Evolutionary conservation across 2,797 vertebrate genomes (phyloP), one percentile per base, ranked within the genome.

Genomic region (Mus spretus): DNA sequence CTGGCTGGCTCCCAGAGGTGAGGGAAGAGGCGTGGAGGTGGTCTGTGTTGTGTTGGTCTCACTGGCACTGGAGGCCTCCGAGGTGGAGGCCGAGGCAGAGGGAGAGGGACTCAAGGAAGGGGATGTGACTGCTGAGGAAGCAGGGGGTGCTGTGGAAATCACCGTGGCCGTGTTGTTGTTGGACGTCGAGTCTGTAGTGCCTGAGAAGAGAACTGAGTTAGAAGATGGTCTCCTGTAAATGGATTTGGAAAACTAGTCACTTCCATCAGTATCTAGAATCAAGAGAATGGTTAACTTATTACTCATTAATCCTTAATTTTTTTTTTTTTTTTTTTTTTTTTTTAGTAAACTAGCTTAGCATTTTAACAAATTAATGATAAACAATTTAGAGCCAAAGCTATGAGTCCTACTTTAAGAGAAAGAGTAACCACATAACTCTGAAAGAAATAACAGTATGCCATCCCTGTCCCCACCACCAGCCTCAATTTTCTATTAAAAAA

Each of bases 161-260:
- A 99, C 99, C 0, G 99, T 99, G 10, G 99, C 99, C 0, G 99
- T 99, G 98, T 99, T 99, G 98, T 99, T 99, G 98, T 99, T 98
- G 92, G 99, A 99, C 96, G 98, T 98, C 96, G 99, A 98, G 96
- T 99, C 99, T 98, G 99, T 99, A 91, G 99, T 99, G 98, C 99
- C 99, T 99, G 90, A 11, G 98, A 94, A 70, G 90, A 59, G 20
- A 93, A 22, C 55, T 72, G 53, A n/a, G 82, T 98, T 78, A 98
- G 74, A 84, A 31, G 50, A 67, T 67, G 31, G 70, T 34, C 40
- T 20, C 37, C 28, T 20, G 26, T 6, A 77, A 65, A 15, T 7
- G n/a, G 2, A 70, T 78, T 8, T 28, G 50, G 34, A 50, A 74
- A 57, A 70, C 55, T 3, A n/a, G 19, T 1, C 34, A 65, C 40